These are phyloP conservation scores for Puntigrus tetrazona DNA, from an alignment of 2,113 vertebrate genomes.

Conservation along the genomic window DNA sequence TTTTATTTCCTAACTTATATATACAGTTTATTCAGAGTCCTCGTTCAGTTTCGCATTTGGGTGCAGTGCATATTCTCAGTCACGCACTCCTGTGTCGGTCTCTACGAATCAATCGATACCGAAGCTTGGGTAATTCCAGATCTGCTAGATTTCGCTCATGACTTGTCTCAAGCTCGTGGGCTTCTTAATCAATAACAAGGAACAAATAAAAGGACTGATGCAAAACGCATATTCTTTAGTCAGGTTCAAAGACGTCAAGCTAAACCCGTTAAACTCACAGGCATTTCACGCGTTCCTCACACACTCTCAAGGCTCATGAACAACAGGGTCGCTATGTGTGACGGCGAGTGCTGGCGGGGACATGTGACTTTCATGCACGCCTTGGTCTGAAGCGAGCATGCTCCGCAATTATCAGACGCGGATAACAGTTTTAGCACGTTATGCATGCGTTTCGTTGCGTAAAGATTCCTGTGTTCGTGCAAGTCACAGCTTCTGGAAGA, in stretches of 20 bases:
- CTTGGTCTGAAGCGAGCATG: background rate
- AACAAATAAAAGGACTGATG: background rate
- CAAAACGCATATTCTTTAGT: background rate
- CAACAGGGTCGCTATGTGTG: background rate
- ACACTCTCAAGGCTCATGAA: background rate
- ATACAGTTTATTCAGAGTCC: too few relatives aligned
- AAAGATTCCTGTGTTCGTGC: background rate
- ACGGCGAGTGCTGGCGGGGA: background rate
- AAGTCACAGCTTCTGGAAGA: background rate
- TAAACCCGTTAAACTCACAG: background rate
- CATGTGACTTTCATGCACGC: conserved; percentile 15
- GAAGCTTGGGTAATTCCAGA: background rate
- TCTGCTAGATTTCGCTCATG: background rate
- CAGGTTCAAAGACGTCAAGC: background rate
- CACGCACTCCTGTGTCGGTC: background rate
- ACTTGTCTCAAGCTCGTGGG: conserved; percentile 24
- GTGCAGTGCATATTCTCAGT: background rate
- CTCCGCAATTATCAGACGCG: background rate
- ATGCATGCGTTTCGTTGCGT: background rate
- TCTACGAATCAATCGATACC: background rate
- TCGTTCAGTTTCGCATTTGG: too few relatives aligned
- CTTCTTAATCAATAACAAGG: background rate
- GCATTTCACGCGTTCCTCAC: background rate
- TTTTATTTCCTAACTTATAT: background rate
- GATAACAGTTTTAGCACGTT: background rate